Evolutionary conservation across 2,888 invertebrate species (phyloP).

Genomic region (Dendrolimus pini): DNA sequence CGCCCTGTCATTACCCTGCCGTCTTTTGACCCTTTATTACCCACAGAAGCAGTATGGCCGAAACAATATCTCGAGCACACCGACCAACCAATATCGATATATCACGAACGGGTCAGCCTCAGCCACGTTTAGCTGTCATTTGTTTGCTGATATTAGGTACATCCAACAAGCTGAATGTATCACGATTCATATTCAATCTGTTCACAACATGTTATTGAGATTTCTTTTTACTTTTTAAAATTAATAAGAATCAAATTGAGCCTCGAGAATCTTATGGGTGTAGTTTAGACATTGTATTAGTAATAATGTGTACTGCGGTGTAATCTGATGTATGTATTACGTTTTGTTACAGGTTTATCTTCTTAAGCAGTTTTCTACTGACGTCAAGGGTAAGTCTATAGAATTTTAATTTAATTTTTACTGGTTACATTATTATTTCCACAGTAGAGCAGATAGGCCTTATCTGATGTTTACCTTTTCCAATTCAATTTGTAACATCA

Average conservation of each 20-base stretch:
- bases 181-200: slow-evolving; percentile 45
- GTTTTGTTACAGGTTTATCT: slow-evolving; percentile 52
- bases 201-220: slow-evolving; percentile 23
- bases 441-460: no score
- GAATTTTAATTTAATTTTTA: slow-evolving; percentile 7
- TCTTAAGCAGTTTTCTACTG: slow-evolving; percentile 46
- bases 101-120: slow-evolving; percentile 37
- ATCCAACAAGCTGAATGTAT: slow-evolving; percentile 39
- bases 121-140: slow-evolving; percentile 39
- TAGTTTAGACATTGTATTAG: background rate
- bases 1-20: slow-evolving; percentile 59
- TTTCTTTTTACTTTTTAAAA: background rate
- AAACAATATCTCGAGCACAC: slow-evolving; percentile 27
- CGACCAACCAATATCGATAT: slow-evolving; percentile 16
- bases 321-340: slow-evolving; percentile 2
- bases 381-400: slow-evolving; percentile 35
- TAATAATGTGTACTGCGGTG: background rate
- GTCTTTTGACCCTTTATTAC: slow-evolving; percentile 60
- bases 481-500: no score
- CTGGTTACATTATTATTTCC: no score
- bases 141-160: slow-evolving; percentile 29
- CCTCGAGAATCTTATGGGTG: background rate
- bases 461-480: no score
- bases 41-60: slow-evolving; percentile 21
- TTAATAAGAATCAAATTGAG: background rate